These are phyloP conservation scores for Notiomystis cincta DNA, from an alignment of 2,113 vertebrate species.

Conservation along the genomic window DNA sequence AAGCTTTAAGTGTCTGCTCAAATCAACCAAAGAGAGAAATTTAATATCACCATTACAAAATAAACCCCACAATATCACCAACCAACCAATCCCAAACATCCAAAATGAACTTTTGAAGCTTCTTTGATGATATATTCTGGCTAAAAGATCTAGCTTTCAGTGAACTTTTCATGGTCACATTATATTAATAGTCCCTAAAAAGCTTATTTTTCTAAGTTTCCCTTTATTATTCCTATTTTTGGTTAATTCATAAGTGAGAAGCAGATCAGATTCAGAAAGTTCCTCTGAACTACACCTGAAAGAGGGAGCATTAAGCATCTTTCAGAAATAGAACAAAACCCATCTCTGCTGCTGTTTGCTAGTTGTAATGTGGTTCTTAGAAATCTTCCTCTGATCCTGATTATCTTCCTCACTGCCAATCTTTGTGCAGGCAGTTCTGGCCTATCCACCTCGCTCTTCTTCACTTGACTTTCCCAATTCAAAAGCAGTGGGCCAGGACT, in stretches of 20 bases:
- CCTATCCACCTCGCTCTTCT: neutral
- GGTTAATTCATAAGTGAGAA: neutral
- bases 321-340: neutral
- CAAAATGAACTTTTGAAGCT: neutral
- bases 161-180: neutral
- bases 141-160: neutral
- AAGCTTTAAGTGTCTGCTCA: neutral
- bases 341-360: neutral
- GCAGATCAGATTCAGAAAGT: neutral
- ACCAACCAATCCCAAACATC: neutral
- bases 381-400: neutral
- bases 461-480: neutral
- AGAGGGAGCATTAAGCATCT: neutral
- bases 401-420: neutral
- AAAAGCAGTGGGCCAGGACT: rapidly evolving
- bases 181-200: neutral
- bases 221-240: neutral
- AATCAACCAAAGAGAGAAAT: neutral
- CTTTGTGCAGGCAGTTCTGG: neutral
- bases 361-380: neutral
- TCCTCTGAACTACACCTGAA: neutral
- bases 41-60: neutral
- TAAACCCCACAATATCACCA: neutral
- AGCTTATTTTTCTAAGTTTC: neutral
- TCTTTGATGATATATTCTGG: neutral